A percentile compares a stretch with the other conserved stretches of the same genome.
phyloP scores from a whole-genome alignment of 2,888 invertebrate species.

The Hirtodrosophila cameraria region DNA sequence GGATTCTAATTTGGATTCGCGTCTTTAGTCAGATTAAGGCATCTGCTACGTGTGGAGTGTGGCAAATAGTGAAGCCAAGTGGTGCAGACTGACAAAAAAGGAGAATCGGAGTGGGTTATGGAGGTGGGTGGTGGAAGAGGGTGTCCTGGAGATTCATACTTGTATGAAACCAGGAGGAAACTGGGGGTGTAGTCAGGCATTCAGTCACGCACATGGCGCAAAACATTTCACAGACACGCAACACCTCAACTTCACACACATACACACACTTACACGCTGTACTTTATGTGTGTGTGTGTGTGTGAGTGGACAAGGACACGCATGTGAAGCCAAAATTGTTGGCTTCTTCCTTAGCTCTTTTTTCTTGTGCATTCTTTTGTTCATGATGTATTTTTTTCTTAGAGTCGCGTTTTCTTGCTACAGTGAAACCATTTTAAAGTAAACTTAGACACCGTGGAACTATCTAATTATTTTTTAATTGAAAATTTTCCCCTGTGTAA shows the following conservation, averaged over 20 bases:
- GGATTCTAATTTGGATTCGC: conserved; percentile 49
- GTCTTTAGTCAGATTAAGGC: conserved; percentile 54
- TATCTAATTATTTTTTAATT: no score
- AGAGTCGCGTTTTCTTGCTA: conserved; percentile 5
- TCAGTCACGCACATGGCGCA: conserved; percentile 70
- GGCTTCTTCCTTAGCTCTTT: conserved; percentile 24
- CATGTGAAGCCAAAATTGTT: conserved; percentile 29
- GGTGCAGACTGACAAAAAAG: not conserved
- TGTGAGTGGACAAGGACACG: conserved; percentile 23
- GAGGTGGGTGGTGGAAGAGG: no score
- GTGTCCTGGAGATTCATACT: conserved; percentile 8
- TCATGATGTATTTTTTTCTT: not conserved
- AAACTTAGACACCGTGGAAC: not conserved
- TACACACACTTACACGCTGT: conserved; percentile 8
- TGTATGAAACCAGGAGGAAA: not conserved
- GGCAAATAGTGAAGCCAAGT: conserved; percentile 5
- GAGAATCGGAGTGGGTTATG: no score
- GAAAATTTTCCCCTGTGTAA: no score
- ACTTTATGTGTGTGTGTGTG: conserved; percentile 4
- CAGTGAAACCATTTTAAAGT: not conserved
- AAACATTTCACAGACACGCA: conserved; percentile 73
- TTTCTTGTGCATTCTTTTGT: conserved; percentile 7
- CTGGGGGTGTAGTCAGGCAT: conserved; percentile 39
- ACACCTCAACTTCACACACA: conserved; percentile 52
- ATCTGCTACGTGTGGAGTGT: conserved; percentile 49